A percentile compares a stretch with the other conserved stretches of the same genome.
Evolutionary conservation across 2,113 vertebrate genomes (phyloP).

Genomic region (Hyla sarda): DNA sequence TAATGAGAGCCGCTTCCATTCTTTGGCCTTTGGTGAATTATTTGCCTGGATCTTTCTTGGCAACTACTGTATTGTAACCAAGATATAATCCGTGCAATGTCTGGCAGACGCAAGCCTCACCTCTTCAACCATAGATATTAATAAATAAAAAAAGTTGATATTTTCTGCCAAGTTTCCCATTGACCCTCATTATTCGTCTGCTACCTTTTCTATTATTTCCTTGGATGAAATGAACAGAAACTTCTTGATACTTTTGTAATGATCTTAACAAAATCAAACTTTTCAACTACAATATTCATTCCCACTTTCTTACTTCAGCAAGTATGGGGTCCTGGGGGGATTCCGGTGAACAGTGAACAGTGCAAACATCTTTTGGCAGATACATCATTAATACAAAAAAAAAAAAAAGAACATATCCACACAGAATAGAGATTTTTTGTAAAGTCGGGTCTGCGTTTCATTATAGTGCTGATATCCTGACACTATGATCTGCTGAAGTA

Average conservation of each 20-base stretch:
- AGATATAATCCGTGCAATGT: too few species aligned
- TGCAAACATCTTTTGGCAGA: conserved; percentile 51
- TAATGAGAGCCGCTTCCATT: too few species aligned
- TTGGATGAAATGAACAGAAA: neutral
- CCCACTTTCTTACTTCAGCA: neutral
- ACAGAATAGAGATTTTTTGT: conserved; percentile 31
- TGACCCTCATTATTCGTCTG: neutral
- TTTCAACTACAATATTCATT: conserved; percentile 28
- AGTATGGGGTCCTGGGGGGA: conserved; percentile 20
- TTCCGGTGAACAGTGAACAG: conserved; percentile 11
- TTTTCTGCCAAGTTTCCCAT: neutral
- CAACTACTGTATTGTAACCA: too few species aligned
- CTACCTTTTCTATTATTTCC: neutral
- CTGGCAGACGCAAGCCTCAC: too few species aligned
- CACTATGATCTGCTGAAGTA: conserved; percentile 45
- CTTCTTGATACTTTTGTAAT: neutral
- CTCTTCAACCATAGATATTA: too few species aligned
- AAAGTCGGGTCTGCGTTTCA: conserved; percentile 46
- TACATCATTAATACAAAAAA: conserved; percentile 50
- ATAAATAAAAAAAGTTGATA: neutral
- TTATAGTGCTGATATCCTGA: conserved; percentile 49
- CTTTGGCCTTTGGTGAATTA: too few species aligned
- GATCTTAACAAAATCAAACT: conserved; percentile 10
- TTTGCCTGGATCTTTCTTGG: too few species aligned
- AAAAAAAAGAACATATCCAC: conserved; percentile 16